phyloP scores from a whole-genome alignment of 2,888 invertebrate species.

The Gasteruption jaculator region DNA sequence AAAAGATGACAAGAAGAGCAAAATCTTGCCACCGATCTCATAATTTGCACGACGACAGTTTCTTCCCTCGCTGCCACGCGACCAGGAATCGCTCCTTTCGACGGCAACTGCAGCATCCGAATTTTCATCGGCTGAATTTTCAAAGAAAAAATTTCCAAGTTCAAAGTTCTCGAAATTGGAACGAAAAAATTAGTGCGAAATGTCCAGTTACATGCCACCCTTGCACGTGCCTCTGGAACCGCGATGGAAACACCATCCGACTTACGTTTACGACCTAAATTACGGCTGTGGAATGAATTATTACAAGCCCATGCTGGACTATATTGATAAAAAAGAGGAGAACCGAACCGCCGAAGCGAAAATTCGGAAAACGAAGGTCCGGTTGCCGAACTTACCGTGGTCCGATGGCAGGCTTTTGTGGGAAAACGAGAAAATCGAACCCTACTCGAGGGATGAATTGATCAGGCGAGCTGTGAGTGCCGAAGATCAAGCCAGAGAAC shows the following conservation, averaged over 20 bases:
- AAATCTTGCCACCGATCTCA: too few relatives aligned
- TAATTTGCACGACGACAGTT: too few relatives aligned
- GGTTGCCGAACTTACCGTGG: constrained; percentile 64
- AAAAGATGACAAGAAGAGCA: constrained; percentile 8
- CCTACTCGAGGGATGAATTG: constrained; percentile 67
- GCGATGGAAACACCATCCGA: constrained; percentile 52
- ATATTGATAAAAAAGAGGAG: constrained; percentile 67
- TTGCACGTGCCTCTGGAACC: constrained; percentile 41
- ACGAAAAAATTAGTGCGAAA: constrained; percentile 23
- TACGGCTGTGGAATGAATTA: constrained; percentile 80
- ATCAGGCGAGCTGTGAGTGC: constrained; percentile 63
- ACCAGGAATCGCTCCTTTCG: too few relatives aligned
- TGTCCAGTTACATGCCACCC: constrained; percentile 38
- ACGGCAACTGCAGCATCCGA: too few relatives aligned
- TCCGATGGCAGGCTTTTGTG: constrained; percentile 45
- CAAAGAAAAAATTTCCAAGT: too few relatives aligned
- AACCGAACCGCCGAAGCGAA: constrained; percentile 42
- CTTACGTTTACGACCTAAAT: constrained; percentile 73
- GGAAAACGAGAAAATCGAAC: constrained; percentile 63
- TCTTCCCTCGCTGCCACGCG: too few relatives aligned
- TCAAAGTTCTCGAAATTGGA: constrained; percentile 11
- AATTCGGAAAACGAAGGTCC: constrained; percentile 44
- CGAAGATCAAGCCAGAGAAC: constrained; percentile 66
- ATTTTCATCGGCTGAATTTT: too few relatives aligned
- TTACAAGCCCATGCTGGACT: constrained; percentile 85